Percentiles rank a stretch among this genome's conserved stretches.
Conservation (phyloP, 2,797 vertebrate genomes). For the Acropternis orthonyx region DNA sequence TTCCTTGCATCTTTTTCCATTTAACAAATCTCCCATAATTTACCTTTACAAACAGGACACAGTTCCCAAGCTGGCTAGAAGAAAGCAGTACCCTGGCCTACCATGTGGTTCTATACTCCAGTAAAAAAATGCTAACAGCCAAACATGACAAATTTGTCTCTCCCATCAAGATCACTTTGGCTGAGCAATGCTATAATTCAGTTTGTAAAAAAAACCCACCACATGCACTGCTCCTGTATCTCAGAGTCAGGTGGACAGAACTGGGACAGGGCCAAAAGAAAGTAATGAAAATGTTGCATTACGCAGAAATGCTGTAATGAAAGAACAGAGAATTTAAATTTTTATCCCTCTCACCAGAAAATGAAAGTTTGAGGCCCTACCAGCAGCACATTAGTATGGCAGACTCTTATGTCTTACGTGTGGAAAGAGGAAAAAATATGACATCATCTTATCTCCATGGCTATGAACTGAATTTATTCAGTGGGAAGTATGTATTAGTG, state of each 20-base stretch:
- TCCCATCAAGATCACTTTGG: not conserved
- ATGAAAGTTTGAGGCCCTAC: not conserved
- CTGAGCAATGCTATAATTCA: not conserved
- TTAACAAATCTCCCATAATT: not conserved
- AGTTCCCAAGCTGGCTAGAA: not conserved
- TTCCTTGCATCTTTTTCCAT: not conserved
- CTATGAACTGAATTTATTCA: not conserved
- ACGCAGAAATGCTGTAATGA: conserved; percentile 6
- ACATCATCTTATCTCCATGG: not conserved
- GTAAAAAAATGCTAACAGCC: not conserved
- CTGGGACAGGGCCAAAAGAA: conserved; percentile 2
- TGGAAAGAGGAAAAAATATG: not conserved
- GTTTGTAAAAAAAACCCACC: not conserved
- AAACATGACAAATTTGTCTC: not conserved
- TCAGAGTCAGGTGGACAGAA: conserved; percentile 47
- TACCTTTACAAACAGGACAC: not conserved
- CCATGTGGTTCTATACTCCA: not conserved
- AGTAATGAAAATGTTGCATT: not conserved
- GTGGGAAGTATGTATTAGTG: not conserved
- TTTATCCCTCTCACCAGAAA: not conserved
- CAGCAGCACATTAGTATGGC: not conserved
- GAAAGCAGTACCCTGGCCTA: not conserved
- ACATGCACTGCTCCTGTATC: conserved; percentile 39
- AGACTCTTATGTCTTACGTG: not conserved
- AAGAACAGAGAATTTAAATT: not conserved